A percentile compares a stretch with the other conserved stretches of the same genome.
Conservation (phyloP, 1,140 invertebrate genomes). For the Leptinotarsa undecemlineata region DNA sequence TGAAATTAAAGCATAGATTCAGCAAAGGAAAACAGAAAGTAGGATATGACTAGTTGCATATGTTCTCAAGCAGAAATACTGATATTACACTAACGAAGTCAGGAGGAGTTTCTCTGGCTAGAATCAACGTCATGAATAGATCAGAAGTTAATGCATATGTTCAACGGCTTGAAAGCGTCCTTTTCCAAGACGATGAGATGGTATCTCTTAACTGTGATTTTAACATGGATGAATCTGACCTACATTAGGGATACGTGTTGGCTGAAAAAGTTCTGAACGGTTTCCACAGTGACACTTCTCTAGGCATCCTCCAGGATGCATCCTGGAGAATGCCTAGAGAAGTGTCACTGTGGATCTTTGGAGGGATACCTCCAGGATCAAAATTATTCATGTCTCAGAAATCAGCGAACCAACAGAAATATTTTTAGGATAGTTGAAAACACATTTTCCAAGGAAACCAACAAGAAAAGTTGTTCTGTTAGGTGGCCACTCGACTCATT, state of each 20-base stretch:
- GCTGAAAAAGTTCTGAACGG: neutral
- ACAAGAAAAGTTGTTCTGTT: neutral
- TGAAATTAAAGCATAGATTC: too few species aligned
- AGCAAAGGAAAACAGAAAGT: too few species aligned
- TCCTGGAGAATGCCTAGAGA: neutral
- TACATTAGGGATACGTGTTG: neutral
- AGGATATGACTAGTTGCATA: too few species aligned
- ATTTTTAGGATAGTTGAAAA: neutral
- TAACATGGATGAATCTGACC: neutral
- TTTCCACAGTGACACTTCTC: neutral
- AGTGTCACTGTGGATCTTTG: neutral
- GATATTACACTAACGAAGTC: too few species aligned
- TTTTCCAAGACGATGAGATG: neutral
- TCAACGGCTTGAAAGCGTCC: too few species aligned
- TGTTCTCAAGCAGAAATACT: too few species aligned
- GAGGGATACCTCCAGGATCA: neutral
- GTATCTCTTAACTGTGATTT: neutral
- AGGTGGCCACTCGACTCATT: neutral
- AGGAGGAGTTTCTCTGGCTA: too few species aligned
- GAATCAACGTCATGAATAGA: too few species aligned
- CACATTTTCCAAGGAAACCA: neutral
- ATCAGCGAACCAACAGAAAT: neutral
- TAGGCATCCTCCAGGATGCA: too few species aligned
- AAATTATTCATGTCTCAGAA: neutral
- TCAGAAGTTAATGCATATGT: too few species aligned